Conservation (phyloP, 1,140 invertebrate species). For the Laodelphax striatellus region DNA sequence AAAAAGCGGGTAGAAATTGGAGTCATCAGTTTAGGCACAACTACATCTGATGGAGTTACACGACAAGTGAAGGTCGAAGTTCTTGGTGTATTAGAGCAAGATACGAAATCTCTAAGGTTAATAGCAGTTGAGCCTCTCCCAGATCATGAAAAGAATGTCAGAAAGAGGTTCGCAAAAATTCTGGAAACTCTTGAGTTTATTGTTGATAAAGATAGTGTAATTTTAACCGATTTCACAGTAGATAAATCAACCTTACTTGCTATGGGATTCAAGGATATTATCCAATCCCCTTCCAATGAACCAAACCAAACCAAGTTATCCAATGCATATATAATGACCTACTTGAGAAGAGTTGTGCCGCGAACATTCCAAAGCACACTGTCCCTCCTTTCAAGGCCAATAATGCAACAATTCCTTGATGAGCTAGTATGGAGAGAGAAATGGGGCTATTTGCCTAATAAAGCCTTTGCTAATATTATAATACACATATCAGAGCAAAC, state of each 20-base stretch:
- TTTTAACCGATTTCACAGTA: slow-evolving; percentile 70
- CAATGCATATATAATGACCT: slow-evolving; percentile 76
- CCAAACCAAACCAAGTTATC: slow-evolving; percentile 35
- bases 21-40: slow-evolving; percentile 79
- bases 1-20: slow-evolving; percentile 59
- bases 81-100: slow-evolving; percentile 65
- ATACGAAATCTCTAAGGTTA: slow-evolving; percentile 58
- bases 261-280: slow-evolving; percentile 65
- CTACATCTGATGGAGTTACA: slow-evolving; percentile 67
- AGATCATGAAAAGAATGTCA: slow-evolving; percentile 52
- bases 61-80: slow-evolving; percentile 82
- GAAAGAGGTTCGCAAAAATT: slow-evolving; percentile 59
- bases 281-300: slow-evolving; percentile 52
- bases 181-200: slow-evolving; percentile 61
- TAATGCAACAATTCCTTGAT: slow-evolving; percentile 82
- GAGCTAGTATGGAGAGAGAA: slow-evolving; percentile 71
- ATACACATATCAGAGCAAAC: slow-evolving; percentile 67
- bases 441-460: slow-evolving; percentile 58
- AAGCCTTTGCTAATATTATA: slow-evolving; percentile 71
- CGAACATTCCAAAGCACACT: slow-evolving; percentile 57
- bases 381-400: slow-evolving; percentile 64
- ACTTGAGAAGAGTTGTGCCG: slow-evolving; percentile 44
- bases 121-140: slow-evolving; percentile 65
- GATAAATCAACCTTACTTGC: slow-evolving; percentile 60
- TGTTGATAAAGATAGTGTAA: slow-evolving; percentile 63